These are phyloP conservation scores for Macropus fuliginosus DNA, from an alignment of 2,797 vertebrate species.

Conservation along the genomic window DNA sequence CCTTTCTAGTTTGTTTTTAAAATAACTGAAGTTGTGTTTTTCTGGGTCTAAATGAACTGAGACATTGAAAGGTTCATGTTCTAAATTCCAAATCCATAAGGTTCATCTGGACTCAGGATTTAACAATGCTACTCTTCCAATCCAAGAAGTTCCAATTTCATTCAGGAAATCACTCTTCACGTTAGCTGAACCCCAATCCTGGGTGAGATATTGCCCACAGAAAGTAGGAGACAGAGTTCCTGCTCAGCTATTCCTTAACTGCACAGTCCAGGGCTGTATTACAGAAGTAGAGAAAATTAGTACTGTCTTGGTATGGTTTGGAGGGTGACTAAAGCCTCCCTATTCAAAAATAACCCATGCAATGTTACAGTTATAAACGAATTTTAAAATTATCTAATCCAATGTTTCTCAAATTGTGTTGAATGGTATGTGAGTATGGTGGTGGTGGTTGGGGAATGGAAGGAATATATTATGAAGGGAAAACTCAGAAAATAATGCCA, in stretches of 20 bases:
- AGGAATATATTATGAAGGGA: not conserved
- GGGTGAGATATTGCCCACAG: not conserved
- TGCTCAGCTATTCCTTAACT: conserved; percentile 22
- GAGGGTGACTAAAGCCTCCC: not conserved
- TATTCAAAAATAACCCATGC: not conserved
- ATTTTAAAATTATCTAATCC: not conserved
- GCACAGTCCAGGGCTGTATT: not conserved
- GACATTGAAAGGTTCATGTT: conserved; percentile 20
- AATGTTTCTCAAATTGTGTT: not conserved
- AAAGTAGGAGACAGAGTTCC: not conserved
- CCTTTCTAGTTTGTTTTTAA: not conserved
- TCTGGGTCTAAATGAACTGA: conserved; percentile 33
- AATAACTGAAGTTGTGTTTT: conserved; percentile 43
- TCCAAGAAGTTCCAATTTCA: not conserved
- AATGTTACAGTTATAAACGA: not conserved
- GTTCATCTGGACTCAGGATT: conserved; percentile 11
- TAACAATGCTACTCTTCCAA: not conserved
- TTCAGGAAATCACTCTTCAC: not conserved
- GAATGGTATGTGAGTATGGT: not conserved
- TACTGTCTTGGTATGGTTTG: not conserved
- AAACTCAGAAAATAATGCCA: not conserved
- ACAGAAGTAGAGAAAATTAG: conserved; percentile 22
- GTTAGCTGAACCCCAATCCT: not conserved
- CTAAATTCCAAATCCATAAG: conserved; percentile 1
- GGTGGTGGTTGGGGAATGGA: not conserved